Percentiles rank a stretch among this genome's conserved stretches.
These are phyloP conservation scores for Cryptus armator DNA, from an alignment of 2,888 invertebrate species.

Conservation along the genomic window DNA sequence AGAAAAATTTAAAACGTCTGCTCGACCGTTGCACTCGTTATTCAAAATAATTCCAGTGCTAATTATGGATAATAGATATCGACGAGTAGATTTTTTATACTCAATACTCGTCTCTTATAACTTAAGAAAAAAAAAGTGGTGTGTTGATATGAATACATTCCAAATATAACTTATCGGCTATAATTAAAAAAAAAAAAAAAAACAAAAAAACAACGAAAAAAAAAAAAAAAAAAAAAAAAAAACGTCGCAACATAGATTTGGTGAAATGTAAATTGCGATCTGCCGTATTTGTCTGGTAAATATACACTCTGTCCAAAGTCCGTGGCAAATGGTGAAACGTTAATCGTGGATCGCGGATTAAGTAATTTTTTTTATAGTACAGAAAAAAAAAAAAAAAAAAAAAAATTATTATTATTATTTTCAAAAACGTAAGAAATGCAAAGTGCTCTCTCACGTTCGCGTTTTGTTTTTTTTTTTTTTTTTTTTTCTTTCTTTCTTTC, in stretches of 20 bases:
- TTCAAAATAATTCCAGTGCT: constrained; percentile 63
- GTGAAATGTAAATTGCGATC: constrained; percentile 72
- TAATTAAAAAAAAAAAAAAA: constrained; percentile 64
- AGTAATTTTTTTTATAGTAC: constrained; percentile 48
- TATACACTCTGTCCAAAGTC: constrained; percentile 79
- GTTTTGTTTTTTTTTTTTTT: neutral
- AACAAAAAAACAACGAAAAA: no score
- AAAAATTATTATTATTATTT: constrained; percentile 14
- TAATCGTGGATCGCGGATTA: constrained; percentile 23
- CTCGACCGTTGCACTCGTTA: constrained; percentile 41
- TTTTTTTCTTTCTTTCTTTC: neutral
- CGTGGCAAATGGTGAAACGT: constrained; percentile 72
- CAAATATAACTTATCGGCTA: constrained; percentile 78
- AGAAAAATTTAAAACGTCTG: constrained; percentile 44
- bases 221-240: constrained; percentile 37
- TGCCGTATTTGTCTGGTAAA: constrained; percentile 73
- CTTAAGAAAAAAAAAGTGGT: constrained; percentile 57
- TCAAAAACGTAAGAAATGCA: constrained; percentile 45
- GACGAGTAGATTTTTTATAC: constrained; percentile 38
- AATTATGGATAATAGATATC: constrained; percentile 42
- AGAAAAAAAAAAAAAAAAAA: constrained; percentile 30
- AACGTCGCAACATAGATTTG: constrained; percentile 72
- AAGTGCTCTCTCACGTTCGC: constrained; percentile 46
- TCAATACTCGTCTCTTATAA: constrained; percentile 52
- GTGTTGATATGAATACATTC: constrained; percentile 79